Percentiles rank a stretch among this genome's conserved stretches.
Conservation (phyloP, 2,113 vertebrate species). For the Poeciliopsis prolifica region DNA sequence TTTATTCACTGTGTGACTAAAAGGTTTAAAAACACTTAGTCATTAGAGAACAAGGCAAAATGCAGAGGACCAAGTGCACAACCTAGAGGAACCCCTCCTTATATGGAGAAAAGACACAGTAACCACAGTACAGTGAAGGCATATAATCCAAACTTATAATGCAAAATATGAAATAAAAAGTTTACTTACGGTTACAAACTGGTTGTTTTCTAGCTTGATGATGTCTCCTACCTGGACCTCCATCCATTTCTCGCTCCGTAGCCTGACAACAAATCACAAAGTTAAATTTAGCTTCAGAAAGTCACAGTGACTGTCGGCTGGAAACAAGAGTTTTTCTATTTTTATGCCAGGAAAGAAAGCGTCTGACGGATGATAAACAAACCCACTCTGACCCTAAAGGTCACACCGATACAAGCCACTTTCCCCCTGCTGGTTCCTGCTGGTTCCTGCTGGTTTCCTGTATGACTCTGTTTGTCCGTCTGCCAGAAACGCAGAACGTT, state of each 20-base stretch:
- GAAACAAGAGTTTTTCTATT: background rate
- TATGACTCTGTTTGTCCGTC: conserved; percentile 11
- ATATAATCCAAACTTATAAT: background rate
- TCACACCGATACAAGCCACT: conserved; percentile 26
- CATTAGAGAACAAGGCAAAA: background rate
- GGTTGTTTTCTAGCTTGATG: conserved; percentile 94
- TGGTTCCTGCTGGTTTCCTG: conserved; percentile 37
- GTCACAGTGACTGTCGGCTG: background rate
- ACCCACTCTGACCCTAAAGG: conserved; percentile 3
- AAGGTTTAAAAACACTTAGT: too few relatives aligned
- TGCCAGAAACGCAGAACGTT: background rate
- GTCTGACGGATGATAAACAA: conserved; percentile 16
- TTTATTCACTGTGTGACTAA: too few relatives aligned
- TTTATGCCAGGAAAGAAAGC: conserved; percentile 14
- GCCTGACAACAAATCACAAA: conserved; percentile 75
- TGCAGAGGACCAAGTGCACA: background rate
- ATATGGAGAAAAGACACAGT: background rate
- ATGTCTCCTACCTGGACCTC: conserved; percentile 94
- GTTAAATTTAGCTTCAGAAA: background rate
- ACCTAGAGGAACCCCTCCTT: background rate
- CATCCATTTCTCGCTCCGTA: conserved; percentile 92
- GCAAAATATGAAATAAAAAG: background rate
- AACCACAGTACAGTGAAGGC: background rate
- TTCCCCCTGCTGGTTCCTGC: background rate
- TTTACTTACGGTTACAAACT: conserved; percentile 90